Base-by-base conservation (phyloP, 92 coral and sea anemone species). In the Pocillopora grandis region DNA sequence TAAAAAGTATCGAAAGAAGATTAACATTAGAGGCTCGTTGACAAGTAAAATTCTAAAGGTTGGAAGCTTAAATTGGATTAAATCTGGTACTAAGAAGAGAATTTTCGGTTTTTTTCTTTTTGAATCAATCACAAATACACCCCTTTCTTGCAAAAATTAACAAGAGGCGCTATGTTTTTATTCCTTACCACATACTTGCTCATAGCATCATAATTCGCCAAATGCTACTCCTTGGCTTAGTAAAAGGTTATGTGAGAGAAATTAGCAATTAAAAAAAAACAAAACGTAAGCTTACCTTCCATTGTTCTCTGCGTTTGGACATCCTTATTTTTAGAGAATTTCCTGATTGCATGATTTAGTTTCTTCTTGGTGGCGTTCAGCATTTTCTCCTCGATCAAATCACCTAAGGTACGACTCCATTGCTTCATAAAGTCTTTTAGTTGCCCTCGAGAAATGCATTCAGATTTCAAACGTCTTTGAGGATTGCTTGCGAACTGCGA, bases 321-420 rank as follows among this genome's bases (percentile, higher is more conserved):
- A 31, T 64, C 78, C 49, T 23, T 73, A 11, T 62, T 57, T 62
- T 57, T 73, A 1, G 71, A 83, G 9, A 73, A 31, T 63, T 83
- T 83, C 35, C 86, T 63, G 1, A 83, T 65, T 15, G 73, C 71
- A 9, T 62, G 80, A 63, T 49, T 83, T 48, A 83, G 74, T 83
- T 62, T 73, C n/a, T 74, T 36, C 33, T 19, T 83, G 74, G 86
- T 23, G 6, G 64, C 64, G 73, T 83, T 83, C 58, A 75, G n/a
- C 80, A 83, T 73, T 23, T 83, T 83, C 2, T 74, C 74, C 17
- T 83, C 74, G 55, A 75, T 74, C 62, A 64, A 57, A 11, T 68
- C 56, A 23, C 55, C 72, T 33, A 65, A 36, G 4, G 86, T 62
- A 5, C 20, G 52, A 27, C 64, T 52, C 86, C 86, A 73, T 23